Evolutionary conservation across 2,797 vertebrate species (phyloP).

Genomic region (Heliangelus exortis): DNA sequence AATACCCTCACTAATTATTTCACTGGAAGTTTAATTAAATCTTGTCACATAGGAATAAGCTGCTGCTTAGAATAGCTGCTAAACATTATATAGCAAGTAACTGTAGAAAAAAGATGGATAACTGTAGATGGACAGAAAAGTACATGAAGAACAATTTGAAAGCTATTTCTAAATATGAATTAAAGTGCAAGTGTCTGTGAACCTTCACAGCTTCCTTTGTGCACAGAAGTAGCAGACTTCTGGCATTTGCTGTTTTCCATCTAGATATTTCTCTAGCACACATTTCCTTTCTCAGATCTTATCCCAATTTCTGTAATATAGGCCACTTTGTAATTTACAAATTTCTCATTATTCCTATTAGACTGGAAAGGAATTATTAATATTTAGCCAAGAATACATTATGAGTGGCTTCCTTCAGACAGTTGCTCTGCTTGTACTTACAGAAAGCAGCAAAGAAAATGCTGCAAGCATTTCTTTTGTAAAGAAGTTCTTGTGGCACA

Average conservation of each 20-base stretch:
- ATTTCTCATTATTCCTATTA: background rate
- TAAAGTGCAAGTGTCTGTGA: background rate
- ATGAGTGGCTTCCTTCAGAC: background rate
- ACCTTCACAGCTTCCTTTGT: background rate
- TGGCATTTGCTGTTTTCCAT: background rate
- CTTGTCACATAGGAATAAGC: constrained; percentile 79
- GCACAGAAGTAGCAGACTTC: background rate
- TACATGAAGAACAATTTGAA: constrained; percentile 31
- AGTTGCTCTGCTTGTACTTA: background rate
- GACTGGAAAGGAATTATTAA: background rate
- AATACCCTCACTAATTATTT: constrained; percentile 83
- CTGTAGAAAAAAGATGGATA: constrained; percentile 36
- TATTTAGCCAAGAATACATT: background rate
- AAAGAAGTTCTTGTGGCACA: background rate
- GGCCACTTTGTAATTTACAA: background rate
- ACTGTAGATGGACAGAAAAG: constrained; percentile 37
- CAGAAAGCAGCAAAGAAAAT: background rate
- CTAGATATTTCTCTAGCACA: background rate
- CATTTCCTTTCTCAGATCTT: background rate
- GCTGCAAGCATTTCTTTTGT: background rate
- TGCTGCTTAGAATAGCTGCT: constrained; percentile 64
- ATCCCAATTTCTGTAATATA: background rate
- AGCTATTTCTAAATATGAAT: constrained; percentile 4
- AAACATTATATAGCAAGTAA: constrained; percentile 62
- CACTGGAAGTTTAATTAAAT: constrained; percentile 84